Evolutionary conservation across 2,797 vertebrate species (phyloP), one percentile per base, ranked within the genome.

Genomic region (Cyclura pinguis): DNA sequence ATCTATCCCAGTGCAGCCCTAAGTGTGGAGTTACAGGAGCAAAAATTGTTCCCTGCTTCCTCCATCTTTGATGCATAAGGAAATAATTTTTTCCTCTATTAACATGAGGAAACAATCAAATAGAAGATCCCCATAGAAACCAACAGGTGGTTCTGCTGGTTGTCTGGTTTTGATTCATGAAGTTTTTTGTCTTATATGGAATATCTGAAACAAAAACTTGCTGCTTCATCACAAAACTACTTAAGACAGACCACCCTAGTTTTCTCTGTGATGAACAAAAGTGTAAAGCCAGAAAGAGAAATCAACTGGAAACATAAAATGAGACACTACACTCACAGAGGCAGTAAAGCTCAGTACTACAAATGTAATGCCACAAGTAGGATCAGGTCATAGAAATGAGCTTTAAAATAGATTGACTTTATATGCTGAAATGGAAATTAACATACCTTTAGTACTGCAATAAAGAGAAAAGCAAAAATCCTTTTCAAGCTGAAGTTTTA

Each of bases 401-500:
- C 83, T 80, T 81, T 86, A 69, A 78, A 80, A 57, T 32, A 32
- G 67, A 86, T 86, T 59, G 77, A 59, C 8, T 35, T 57, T 50
- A 62, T 74, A n/a, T 74, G 67, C 67, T 18, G 20, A 73, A 86
- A 86, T 59, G n/a, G 52, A 86, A 86, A 81, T 81, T 35, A 85
- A 50, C 52, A 29, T 90, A 74, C 55, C 69, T 86, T 86, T 73
- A 59, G 18, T 85, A 62, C 14, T 47, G n/a, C n/a, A 85, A 80
- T 80, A 93, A 93, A 86, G 69, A 89, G 78, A 93, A 50, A 84
- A 95, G 92, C 62, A 90, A 94, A 94, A 90, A 90, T 73, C 80
- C 73, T 64, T 86, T 0, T 3, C 93, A 35, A 93, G 92, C 80
- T 87, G 90, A 90, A 59, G 35, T 24, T 82, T 93, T 85, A 83